Percentiles rank a stretch among this genome's conserved stretches.
These are phyloP conservation scores for Anguilla anguilla DNA, from an alignment of 2,797 vertebrate species.

Conservation along the genomic window DNA sequence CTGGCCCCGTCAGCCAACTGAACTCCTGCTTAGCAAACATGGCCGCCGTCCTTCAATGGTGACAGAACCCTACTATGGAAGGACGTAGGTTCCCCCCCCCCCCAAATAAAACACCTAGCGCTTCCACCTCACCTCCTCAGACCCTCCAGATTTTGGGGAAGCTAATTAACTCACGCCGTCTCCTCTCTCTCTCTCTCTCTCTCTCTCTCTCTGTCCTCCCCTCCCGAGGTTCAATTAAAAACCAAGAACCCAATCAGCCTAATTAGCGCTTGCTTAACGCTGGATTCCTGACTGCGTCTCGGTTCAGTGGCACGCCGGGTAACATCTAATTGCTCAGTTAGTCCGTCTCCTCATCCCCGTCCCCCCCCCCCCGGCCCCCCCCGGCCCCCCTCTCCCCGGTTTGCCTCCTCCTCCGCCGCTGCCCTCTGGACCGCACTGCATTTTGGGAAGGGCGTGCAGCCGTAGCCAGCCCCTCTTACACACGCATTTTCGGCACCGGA, in stretches of 20 bases:
- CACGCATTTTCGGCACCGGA: not conserved
- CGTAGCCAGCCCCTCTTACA: conserved; percentile 11
- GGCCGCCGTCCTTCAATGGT: not conserved
- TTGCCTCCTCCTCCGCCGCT: conserved; percentile 12
- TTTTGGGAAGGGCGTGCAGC: conserved; percentile 8
- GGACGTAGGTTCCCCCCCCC: not conserved
- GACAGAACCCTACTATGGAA: not conserved
- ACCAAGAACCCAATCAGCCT: conserved; percentile 50
- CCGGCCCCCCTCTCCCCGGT: not conserved
- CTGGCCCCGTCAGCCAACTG: not conserved
- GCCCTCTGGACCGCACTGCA: conserved; percentile 22
- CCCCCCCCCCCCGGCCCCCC: not conserved
- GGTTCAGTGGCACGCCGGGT: conserved; percentile 4
- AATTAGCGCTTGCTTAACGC: conserved; percentile 55
- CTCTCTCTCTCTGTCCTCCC: not conserved
- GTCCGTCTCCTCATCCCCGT: not conserved
- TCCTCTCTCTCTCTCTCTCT: conserved; percentile 1
- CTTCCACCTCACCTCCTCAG: conserved; percentile 4
- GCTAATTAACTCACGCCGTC: conserved; percentile 44
- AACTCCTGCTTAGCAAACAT: not conserved
- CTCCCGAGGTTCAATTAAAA: conserved; percentile 43
- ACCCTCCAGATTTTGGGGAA: conserved; percentile 39
- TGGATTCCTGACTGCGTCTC: conserved; percentile 30
- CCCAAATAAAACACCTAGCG: not conserved
- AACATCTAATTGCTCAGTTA: conserved; percentile 29